Evolutionary conservation across 2,113 vertebrate species (phyloP).

Genomic region (Eulemur macaco): DNA sequence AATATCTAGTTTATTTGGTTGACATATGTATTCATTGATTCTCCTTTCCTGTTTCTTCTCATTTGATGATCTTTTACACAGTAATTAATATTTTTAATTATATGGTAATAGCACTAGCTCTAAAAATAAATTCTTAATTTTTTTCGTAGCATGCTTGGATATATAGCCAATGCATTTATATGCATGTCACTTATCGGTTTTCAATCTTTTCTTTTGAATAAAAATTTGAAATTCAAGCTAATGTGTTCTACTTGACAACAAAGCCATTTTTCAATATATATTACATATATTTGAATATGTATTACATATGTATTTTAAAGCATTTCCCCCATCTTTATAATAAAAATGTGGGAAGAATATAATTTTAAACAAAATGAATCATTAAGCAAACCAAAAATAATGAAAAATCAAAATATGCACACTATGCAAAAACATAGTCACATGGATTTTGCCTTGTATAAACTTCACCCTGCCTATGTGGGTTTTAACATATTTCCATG

Average conservation of each 20-base stretch:
- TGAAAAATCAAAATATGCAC: constrained; percentile 84
- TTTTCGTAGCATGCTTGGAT: background rate
- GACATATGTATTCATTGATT: background rate
- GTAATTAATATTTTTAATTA: constrained; percentile 27
- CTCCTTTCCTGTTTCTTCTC: constrained; percentile 22
- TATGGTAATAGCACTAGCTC: background rate
- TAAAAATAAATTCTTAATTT: constrained; percentile 27
- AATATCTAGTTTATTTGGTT: background rate
- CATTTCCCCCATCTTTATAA: constrained; percentile 60
- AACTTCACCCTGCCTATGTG: constrained; percentile 82
- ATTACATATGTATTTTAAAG: constrained; percentile 46
- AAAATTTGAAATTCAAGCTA: constrained; percentile 62
- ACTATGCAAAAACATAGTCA: constrained; percentile 79
- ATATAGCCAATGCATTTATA: background rate
- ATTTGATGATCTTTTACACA: constrained; percentile 16
- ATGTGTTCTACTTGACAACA: constrained; percentile 47
- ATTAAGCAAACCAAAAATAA: constrained; percentile 85
- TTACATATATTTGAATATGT: background rate
- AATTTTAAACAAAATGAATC: constrained; percentile 78
- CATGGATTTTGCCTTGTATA: constrained; percentile 84
- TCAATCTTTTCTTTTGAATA: constrained; percentile 36
- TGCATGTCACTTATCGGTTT: constrained; percentile 1
- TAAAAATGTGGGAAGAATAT: constrained; percentile 71
- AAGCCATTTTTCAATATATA: constrained; percentile 36
- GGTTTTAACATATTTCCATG: constrained; percentile 87